Evolutionary conservation across 2,888 invertebrate species (phyloP).

Genomic region (Drosophila neutralis): DNA sequence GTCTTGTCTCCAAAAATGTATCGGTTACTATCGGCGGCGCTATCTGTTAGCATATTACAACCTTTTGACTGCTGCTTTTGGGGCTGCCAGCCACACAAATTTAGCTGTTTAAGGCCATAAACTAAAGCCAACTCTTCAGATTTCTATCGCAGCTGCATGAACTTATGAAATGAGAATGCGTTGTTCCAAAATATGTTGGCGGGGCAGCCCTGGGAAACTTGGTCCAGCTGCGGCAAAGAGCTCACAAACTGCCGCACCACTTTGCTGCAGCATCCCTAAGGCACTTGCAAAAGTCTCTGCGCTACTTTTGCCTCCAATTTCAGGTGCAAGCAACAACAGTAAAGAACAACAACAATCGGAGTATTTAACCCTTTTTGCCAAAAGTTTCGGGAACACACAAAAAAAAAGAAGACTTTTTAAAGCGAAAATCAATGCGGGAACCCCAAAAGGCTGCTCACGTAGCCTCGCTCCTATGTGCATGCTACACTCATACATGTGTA

Average conservation of each 20-base stretch:
- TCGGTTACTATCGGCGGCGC: slow-evolving; percentile 55
- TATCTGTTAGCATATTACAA: slow-evolving; percentile 50
- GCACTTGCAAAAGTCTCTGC: slow-evolving; percentile 56
- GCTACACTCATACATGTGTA: slow-evolving; percentile 25
- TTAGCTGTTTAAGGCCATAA: slow-evolving; percentile 55
- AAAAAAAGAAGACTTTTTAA: slow-evolving; percentile 49
- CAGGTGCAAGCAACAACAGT: slow-evolving; percentile 51
- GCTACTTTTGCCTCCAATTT: slow-evolving; percentile 46
- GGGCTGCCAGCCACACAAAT: slow-evolving; percentile 32
- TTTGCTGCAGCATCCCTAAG: slow-evolving; percentile 55
- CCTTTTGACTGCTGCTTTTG: slow-evolving; percentile 52
- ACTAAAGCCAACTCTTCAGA: slow-evolving; percentile 37
- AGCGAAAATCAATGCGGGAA: slow-evolving; percentile 73
- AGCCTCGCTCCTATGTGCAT: slow-evolving; percentile 57
- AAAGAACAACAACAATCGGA: slow-evolving; percentile 33
- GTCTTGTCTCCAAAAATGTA: slow-evolving; percentile 50
- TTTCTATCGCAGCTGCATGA: slow-evolving; percentile 46
- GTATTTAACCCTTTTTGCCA: slow-evolving; percentile 73
- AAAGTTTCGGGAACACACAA: slow-evolving; percentile 36
- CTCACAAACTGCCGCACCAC: slow-evolving; percentile 9
- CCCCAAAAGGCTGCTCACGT: slow-evolving; percentile 51
- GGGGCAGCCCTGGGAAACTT: slow-evolving; percentile 44
- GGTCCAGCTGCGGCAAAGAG: slow-evolving; percentile 48
- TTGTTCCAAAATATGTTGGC: slow-evolving; percentile 44
- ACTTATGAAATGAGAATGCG: slow-evolving; percentile 60